These are phyloP conservation scores for Zygaena filipendulae DNA, from an alignment of 2,888 invertebrate species.

Conservation along the genomic window DNA sequence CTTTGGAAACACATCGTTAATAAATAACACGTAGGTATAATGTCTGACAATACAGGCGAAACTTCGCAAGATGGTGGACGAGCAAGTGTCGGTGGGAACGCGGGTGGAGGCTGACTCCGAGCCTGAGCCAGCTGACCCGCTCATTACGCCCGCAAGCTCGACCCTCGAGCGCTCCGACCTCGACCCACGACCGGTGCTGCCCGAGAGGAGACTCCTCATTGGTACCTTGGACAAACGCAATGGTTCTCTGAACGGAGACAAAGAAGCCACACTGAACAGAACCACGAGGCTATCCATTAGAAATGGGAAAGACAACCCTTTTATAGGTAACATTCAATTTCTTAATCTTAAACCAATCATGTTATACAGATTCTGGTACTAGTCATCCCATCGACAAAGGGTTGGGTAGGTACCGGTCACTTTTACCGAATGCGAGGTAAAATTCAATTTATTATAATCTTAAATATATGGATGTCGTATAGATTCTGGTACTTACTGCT, in stretches of 20 bases:
- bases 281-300: conserved; percentile 47
- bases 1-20: no score
- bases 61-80: conserved; percentile 90
- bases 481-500: no score
- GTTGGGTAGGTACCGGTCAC: no score
- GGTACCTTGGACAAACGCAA: conserved; percentile 57
- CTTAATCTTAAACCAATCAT: conserved; percentile 1
- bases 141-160: conserved; percentile 64
- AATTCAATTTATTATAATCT: no score
- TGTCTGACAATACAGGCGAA: no score
- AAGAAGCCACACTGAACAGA: conserved; percentile 53
- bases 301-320: conserved; percentile 61
- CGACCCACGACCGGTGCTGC: conserved; percentile 45
- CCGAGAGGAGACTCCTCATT: conserved; percentile 51
- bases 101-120: conserved; percentile 67
- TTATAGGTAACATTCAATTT: conserved; percentile 38
- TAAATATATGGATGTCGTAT: no score
- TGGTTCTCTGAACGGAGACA: conserved; percentile 50
- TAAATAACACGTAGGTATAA: no score
- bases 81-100: conserved; percentile 78
- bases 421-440: no score
- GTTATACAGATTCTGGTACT: no score
- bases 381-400: conserved; percentile 5
- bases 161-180: conserved; percentile 41
- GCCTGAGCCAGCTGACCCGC: conserved; percentile 61